Evolutionary conservation across 1,140 invertebrate genomes (phyloP), one percentile per base, ranked within the genome.

Genomic region (Ruditapes philippinarum): DNA sequence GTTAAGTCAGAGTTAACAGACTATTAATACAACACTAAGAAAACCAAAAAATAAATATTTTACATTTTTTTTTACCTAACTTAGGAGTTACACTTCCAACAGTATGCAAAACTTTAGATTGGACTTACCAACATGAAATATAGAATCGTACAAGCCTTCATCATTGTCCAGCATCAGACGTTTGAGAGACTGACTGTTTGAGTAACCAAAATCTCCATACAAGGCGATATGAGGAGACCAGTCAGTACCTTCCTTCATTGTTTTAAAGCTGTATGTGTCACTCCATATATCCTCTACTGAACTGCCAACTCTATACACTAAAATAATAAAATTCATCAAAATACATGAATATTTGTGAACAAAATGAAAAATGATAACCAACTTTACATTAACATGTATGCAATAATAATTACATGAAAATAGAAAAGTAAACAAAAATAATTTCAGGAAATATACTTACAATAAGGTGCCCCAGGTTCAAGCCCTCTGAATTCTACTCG

Each of bases 191-290:
- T 95, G 94, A 33, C 98, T 98, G 96, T 99, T 99, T 91, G 97
- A 97, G 96, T 98, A 98, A 3, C 98, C 98, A 97, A 99, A 97
- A 95, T 99, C 98, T 0, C 98, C 99, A 94, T 97, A 99, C 88
- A 99, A 97, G 25, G 98, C 98, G 57, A 99, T 96, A 11, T 97
- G 96, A 0, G 98, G 98, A 60, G 97, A 96, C 98, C 98, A 99
- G 38, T 97, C 92, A n/a, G 88, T 38, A 22, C 92, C 92, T 17
- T 81, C 90, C n/a, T 76, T 85, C 88, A 93, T 92, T 0, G 94
- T 91, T 33, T 62, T 79, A 85, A 95, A 95, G 12, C 19, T 88
- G 70, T 81, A 91, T 22, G 87, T 3, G 0, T 91, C 74, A 82
- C 93, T 94, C 91, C 92, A 93, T 25, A 90, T 90, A 49, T 82